Base-by-base conservation (phyloP, 2,888 invertebrate genomes). In the Drosophila setosimentum region DNA sequence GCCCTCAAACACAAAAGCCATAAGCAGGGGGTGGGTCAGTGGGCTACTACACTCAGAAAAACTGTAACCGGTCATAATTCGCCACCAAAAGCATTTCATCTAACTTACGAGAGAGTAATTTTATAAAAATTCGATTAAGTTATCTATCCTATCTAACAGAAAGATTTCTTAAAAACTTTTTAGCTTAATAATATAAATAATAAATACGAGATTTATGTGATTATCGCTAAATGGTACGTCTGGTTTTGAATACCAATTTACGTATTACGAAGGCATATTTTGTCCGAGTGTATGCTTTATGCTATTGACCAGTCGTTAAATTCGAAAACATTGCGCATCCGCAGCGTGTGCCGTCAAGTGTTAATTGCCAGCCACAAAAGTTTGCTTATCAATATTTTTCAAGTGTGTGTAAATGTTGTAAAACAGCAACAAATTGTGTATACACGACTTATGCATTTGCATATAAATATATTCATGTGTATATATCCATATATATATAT, bases 301-400 rank as follows among this genome's bases (percentile, higher is more conserved):
- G 63, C 49, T 53, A 51, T 62, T 62, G 55, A 50, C 58, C 42
- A 32, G 65, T 75, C 60, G 59, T 79, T 74, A 62, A 74, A 62
- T 61, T 45, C 27, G 53, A 62, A 58, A 65, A 78, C 59, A 76
- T 90, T 83, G 78, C 82, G 82, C 83, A 87, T 87, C 89, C 86
- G 86, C 85, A 78, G 78, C 76, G 85, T 87, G 76, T 80, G 85
- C 87, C 78, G 78, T 62, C 66, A 73, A 77, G 87, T 85, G 84
- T 82, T 79, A 87, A 89, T 89, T 83, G 79, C 69, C 73, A 75
- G 72, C 42, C 72, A 73, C 80, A 66, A 80, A 82, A 73, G 89
- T 87, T 81, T 79, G 87, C 82, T 68, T 87, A 83, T 89, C 87
- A 81, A 77, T 76, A 80, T 63, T 68, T 57, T 42, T 35, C 27